phyloP scores from a whole-genome alignment of 1,140 invertebrate species.

The Drosophila oshimai region DNA sequence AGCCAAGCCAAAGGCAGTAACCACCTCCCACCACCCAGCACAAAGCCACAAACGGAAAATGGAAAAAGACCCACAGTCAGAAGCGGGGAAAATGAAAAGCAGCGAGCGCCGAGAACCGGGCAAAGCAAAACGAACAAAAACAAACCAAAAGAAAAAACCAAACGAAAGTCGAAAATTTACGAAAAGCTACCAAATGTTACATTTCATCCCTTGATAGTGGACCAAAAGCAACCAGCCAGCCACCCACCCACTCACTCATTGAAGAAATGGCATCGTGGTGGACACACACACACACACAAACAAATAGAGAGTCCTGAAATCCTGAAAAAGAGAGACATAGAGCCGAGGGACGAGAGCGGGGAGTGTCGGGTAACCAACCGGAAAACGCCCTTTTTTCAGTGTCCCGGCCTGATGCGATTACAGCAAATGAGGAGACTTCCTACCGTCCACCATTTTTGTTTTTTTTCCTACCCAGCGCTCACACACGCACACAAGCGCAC shows the following conservation, averaged over 20 bases:
- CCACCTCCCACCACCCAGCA: slow-evolving; percentile 21
- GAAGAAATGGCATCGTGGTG: not conserved
- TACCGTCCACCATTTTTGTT: slow-evolving; percentile 79
- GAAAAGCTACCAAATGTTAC: slow-evolving; percentile 81
- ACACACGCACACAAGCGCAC: slow-evolving; percentile 12
- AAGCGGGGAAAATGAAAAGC: slow-evolving; percentile 33
- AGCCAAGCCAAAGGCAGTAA: slow-evolving; percentile 73
- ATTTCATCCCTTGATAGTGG: slow-evolving; percentile 70
- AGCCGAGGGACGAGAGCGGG: not conserved
- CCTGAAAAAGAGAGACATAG: not conserved
- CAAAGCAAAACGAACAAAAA: slow-evolving; percentile 71
- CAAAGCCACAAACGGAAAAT: slow-evolving; percentile 46
- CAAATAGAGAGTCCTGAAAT: no score
- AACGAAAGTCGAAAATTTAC: slow-evolving; percentile 82
- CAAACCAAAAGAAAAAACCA: slow-evolving; percentile 48
- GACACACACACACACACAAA: slow-evolving; percentile 5
- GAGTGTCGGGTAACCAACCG: slow-evolving; percentile 75
- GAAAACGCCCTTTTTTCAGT: slow-evolving; percentile 80
- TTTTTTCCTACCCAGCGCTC: slow-evolving; percentile 18
- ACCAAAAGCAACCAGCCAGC: slow-evolving; percentile 21
- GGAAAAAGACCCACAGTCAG: slow-evolving; percentile 14
- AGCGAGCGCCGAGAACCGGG: slow-evolving; percentile 5
- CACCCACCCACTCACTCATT: not conserved
- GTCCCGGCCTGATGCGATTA: slow-evolving; percentile 74
- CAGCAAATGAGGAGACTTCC: slow-evolving; percentile 82